phyloP scores from a whole-genome alignment of 2,113 vertebrate species.

The Siniperca chuatsi region DNA sequence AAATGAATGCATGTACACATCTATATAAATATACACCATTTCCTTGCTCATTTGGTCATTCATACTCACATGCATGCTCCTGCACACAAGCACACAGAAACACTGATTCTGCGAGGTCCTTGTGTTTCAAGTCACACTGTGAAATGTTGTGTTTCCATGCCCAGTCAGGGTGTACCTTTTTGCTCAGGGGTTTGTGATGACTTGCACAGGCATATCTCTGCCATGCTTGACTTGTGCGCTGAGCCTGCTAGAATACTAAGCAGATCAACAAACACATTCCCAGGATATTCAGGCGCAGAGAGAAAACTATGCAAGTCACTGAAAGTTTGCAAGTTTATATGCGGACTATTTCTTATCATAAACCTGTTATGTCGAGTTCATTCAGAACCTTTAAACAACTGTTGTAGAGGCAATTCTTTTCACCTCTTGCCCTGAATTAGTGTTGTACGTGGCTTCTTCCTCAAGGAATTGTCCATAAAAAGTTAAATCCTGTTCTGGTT shows the following conservation, averaged over 20 bases:
- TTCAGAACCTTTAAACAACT: neutral
- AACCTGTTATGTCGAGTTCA: neutral
- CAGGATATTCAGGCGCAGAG: slow-evolving; percentile 1
- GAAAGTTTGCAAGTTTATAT: slow-evolving; percentile 5
- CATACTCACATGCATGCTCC: neutral
- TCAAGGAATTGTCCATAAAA: neutral
- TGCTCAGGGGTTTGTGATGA: slow-evolving; percentile 40
- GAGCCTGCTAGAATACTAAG: slow-evolving; percentile 33
- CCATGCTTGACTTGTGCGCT: slow-evolving; percentile 24
- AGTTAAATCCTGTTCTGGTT: neutral
- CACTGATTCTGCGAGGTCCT: neutral
- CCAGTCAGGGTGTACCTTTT: slow-evolving; percentile 28
- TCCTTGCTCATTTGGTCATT: too few relatives aligned
- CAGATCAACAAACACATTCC: slow-evolving; percentile 29
- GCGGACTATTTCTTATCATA: neutral
- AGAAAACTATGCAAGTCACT: neutral
- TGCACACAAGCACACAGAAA: neutral
- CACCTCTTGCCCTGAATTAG: neutral
- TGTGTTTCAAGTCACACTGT: slow-evolving; percentile 34
- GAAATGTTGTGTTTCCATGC: slow-evolving; percentile 11
- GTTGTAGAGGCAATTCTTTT: neutral
- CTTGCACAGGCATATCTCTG: slow-evolving; percentile 40
- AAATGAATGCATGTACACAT: neutral
- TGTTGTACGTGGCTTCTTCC: neutral
- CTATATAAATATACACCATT: neutral